A percentile compares a stretch with the other conserved stretches of the same genome.
These are phyloP conservation scores for Passer domesticus DNA, from an alignment of 2,113 vertebrate species.

Conservation along the genomic window DNA sequence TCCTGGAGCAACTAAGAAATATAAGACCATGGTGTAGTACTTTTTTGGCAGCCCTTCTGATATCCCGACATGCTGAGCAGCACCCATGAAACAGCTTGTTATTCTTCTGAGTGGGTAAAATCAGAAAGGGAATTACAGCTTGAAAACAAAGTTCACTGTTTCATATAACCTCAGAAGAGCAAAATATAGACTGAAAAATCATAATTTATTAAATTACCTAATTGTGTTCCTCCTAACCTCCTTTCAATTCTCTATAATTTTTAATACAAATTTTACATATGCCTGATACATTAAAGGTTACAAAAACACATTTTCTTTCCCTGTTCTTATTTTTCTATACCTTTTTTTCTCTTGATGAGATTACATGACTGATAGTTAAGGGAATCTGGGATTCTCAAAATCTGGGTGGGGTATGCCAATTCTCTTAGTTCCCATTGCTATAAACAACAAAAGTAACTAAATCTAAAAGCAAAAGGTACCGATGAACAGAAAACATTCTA, in stretches of 20 bases:
- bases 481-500: background rate
- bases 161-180: background rate
- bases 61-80: background rate
- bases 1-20: background rate
- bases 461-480: background rate
- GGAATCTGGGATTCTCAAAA: background rate
- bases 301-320: rapidly evolving
- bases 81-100: background rate
- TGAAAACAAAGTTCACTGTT: background rate
- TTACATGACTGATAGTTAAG: background rate
- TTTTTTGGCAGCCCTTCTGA: background rate
- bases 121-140: background rate
- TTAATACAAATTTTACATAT: background rate
- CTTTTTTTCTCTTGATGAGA: background rate
- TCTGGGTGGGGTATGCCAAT: rapidly evolving
- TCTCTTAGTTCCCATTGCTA: background rate
- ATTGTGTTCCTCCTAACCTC: background rate
- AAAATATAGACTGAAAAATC: background rate
- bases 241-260: background rate
- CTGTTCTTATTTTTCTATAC: background rate
- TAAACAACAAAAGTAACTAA: background rate
- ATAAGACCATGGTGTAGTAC: background rate
- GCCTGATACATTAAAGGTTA: background rate
- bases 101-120: background rate
- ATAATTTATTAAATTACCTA: background rate